A percentile compares a stretch with the other conserved stretches of the same genome.
Conservation (phyloP, 2,888 invertebrate species). For the Gnatocerus cornutus region DNA sequence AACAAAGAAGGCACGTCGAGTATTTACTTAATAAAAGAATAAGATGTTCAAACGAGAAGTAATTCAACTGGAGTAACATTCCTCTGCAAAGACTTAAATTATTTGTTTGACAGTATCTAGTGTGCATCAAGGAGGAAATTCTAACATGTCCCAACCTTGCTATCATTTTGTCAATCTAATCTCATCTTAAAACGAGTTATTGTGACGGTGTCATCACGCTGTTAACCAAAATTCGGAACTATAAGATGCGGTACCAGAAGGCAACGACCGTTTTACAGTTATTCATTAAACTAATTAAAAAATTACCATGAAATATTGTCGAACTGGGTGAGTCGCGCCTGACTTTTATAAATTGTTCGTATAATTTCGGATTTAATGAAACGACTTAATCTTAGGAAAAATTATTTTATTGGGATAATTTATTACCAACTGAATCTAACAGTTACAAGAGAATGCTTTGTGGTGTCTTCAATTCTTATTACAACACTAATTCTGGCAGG, state of each 20-base stretch:
- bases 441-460: no score
- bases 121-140: slow-evolving; percentile 40
- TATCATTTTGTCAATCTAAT: slow-evolving; percentile 38
- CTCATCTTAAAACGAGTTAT: slow-evolving; percentile 21
- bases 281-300: slow-evolving; percentile 17
- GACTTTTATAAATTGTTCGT: neutral
- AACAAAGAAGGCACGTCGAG: slow-evolving; percentile 46
- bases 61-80: slow-evolving; percentile 31
- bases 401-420: no score
- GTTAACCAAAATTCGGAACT: slow-evolving; percentile 1
- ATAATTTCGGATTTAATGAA: neutral
- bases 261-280: slow-evolving; percentile 21
- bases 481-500: no score
- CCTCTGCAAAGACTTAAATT: slow-evolving; percentile 32
- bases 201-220: slow-evolving; percentile 16
- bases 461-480: no score
- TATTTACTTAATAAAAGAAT: slow-evolving; percentile 38
- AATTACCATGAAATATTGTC: slow-evolving; percentile 9
- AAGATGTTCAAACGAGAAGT: slow-evolving; percentile 32
- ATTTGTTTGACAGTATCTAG: slow-evolving; percentile 43
- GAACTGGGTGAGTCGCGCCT: neutral
- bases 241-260: neutral
- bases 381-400: neutral
- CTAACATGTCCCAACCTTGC: slow-evolving; percentile 28
- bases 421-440: no score